Base-by-base conservation (phyloP, 2,888 invertebrate genomes). In the Napeogenes inachia region DNA sequence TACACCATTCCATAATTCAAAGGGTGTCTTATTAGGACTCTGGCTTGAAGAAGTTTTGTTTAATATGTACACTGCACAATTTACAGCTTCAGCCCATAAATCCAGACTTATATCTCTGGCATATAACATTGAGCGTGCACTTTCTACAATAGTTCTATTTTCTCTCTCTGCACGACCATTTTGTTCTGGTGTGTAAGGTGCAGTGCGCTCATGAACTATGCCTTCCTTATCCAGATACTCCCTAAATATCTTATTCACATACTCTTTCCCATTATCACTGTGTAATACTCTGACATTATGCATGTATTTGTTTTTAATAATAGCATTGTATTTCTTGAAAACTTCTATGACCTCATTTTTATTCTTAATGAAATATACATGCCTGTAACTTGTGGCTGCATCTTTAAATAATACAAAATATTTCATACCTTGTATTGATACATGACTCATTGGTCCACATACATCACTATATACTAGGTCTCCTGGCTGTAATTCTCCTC, bases 121-220 rank as follows among this genome's bases (percentile, higher is more conserved):
- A 72, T 74, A 68, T 0, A 75, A 53, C 75, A 75, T 74, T 2
- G 75, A 68, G 0, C 72, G 62, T 8, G 75, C 71, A 63, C 64
- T 70, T 38, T 76, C 73, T n/a, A 76, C 70, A 0, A 80, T 69
- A 21, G 0, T 77, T 0, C 80, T 54, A 1, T 70, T 72, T 47
- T 79, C 78, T 12, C 79, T 57, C 56, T 79, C 73, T 33, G 71
- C 73, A 1, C 73, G 56, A 0, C 76, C 76, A 66, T 77, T 77
- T 60, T 76, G 76, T 60, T 78, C 64, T 2, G 75, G 74, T 0
- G 74, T 73, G 35, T 77, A 77, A 0, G 74, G 72, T 0, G 72
- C 75, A 38, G 74, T 73, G 54, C 46, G 35, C 35, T 77, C 73
- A 71, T 75, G 75, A 13, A 54, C 10, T 59, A 75, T 76, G 0